A percentile compares a stretch with the other conserved stretches of the same genome.
Conservation (phyloP, 23 tunicate genomes). For the Oikopleura dioica region DNA sequence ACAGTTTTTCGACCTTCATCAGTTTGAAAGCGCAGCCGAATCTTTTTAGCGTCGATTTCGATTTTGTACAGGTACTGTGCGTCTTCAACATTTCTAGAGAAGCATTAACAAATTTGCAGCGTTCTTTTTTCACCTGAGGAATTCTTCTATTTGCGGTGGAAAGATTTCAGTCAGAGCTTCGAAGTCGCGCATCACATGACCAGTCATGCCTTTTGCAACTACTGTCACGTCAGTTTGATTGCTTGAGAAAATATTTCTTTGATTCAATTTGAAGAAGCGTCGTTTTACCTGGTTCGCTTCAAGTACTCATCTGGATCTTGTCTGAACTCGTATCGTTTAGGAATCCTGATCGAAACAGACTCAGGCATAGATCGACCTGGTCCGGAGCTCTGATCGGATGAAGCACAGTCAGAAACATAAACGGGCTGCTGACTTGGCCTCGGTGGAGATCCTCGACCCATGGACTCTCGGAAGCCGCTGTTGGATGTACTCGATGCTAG, state of each 20-base stretch:
- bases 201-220: too few relatives aligned
- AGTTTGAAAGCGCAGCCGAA: neutral
- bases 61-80: neutral
- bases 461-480: neutral
- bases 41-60: neutral
- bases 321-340: neutral
- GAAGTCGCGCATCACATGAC: too few relatives aligned
- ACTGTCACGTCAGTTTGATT: too few relatives aligned
- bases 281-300: neutral
- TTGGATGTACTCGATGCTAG: neutral
- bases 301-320: neutral
- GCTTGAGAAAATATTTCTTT: too few relatives aligned
- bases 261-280: too few relatives aligned
- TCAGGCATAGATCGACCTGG: too few relatives aligned
- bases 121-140: too few relatives aligned
- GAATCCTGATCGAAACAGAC: neutral
- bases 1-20: neutral
- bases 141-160: too few relatives aligned
- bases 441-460: neutral
- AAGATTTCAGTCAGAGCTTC: too few relatives aligned
- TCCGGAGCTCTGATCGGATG: neutral
- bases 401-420: neutral
- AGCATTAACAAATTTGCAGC: neutral
- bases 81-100: neutral
- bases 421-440: conserved; percentile 5